Evolutionary conservation across 2,797 vertebrate genomes (phyloP), one percentile per base, ranked within the genome.

Genomic region (Malacoraja senta): DNA sequence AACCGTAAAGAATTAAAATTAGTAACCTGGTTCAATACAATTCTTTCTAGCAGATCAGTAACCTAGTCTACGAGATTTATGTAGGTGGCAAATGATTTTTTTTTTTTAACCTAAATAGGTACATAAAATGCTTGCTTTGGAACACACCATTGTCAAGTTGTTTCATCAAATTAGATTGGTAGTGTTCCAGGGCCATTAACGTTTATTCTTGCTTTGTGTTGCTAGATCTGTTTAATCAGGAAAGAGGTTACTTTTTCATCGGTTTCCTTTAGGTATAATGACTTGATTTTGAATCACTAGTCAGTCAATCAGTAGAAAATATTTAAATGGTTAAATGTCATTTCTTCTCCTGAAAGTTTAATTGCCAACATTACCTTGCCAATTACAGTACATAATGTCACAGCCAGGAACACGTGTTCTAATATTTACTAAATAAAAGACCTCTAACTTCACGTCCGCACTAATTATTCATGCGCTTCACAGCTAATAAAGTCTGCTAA

Each of bases 21-120:
- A 38, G 71, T 44, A 58, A 93, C 94, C 9, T 93, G 93, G 94
- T 94, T 94, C 88, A 81, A 95, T 93, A 94, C 84, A n/a, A 29
- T 76, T 72, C 83, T 94, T 93, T 94, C 94, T 92, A 93, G 81
- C 93, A 93, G 93, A 78, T 93, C 38, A 35, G 38, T 93, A 93
- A 93, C 93, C 93, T 91, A 63, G 19, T 90, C 32, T 72, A 17
- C 65, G 29, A 17, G 63, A 88, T 88, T 93, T 93, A 93, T 15
- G 12, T 58, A 93, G 21, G 26, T 68, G 61, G 19, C 19, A 35
- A 90, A 68, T 90, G n/a, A 88, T 15, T n/a, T 1, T 29, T 65
- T 68, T 19, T 29, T 76, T 32, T 1, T 17, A 29, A 44, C 38
- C 15, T 53, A 53, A 76, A 74, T 19, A 12, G 44, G 26, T 15